These are phyloP conservation scores for Drosophila kanapiae DNA, from an alignment of 1,140 invertebrate species.

Conservation along the genomic window DNA sequence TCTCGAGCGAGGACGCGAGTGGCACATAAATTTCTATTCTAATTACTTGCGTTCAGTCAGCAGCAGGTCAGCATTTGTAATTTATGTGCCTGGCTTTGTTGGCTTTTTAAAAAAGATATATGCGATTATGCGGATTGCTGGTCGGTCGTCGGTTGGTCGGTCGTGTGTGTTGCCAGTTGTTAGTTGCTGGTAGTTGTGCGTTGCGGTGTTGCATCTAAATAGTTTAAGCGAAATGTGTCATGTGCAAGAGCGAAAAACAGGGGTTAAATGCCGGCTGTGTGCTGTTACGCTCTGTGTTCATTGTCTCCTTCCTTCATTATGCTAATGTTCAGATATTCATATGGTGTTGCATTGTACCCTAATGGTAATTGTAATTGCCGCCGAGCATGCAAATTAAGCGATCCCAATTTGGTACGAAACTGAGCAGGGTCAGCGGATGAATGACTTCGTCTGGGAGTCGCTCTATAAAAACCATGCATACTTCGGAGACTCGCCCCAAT, in stretches of 20 bases:
- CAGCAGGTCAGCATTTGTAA: constrained; percentile 65
- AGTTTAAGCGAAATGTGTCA: constrained; percentile 61
- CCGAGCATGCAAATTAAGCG: constrained; percentile 69
- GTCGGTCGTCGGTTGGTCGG: background rate
- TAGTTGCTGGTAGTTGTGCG: constrained; percentile 1
- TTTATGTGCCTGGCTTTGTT: constrained; percentile 64
- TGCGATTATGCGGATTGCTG: constrained; percentile 44
- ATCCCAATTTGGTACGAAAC: constrained; percentile 16
- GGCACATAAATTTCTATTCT: constrained; percentile 79
- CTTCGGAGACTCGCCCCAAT: constrained; percentile 13
- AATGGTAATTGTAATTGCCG: constrained; percentile 61
- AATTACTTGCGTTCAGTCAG: constrained; percentile 75
- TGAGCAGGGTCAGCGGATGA: background rate
- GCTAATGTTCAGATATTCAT: constrained; percentile 44
- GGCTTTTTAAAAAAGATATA: constrained; percentile 67
- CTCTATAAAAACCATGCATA: constrained; percentile 2
- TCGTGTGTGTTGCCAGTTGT: constrained; percentile 5
- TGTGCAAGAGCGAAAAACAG: constrained; percentile 20
- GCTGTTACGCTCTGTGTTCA: constrained; percentile 24
- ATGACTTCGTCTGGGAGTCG: constrained; percentile 27
- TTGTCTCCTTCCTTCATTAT: constrained; percentile 58
- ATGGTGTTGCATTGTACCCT: constrained; percentile 50
- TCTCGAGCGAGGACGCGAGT: constrained; percentile 27
- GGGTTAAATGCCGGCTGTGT: constrained; percentile 37
- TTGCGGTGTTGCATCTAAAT: constrained; percentile 44